Conservation (phyloP, 2,113 vertebrate species). For the Phrynosoma blainvillii region DNA sequence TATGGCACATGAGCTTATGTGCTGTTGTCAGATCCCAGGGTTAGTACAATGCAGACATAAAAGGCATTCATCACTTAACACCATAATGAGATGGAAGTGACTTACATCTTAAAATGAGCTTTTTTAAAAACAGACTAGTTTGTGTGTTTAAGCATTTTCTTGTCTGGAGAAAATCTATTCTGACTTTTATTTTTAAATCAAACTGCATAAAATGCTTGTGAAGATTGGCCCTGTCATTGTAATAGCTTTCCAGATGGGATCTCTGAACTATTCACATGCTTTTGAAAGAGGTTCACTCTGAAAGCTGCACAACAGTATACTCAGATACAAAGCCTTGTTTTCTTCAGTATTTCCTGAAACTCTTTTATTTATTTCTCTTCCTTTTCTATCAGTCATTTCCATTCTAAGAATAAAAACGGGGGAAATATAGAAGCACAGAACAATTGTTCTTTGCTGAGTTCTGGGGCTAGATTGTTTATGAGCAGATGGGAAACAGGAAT, state of each 20-base stretch:
- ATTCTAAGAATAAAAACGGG: background rate
- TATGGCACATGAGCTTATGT: conserved; percentile 16
- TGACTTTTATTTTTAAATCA: conserved; percentile 15
- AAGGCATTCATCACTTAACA: conserved; percentile 28
- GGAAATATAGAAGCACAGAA: background rate
- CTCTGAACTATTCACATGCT: conserved; percentile 33
- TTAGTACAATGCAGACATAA: background rate
- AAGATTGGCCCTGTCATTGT: conserved; percentile 5
- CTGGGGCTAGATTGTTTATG: conserved; percentile 10
- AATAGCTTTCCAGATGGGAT: background rate
- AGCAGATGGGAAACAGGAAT: conserved; percentile 33
- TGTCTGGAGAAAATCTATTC: conserved; percentile 17
- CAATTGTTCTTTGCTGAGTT: background rate
- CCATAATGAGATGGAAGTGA: conserved; percentile 26
- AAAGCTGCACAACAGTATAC: background rate
- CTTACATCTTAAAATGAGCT: background rate
- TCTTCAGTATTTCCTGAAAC: background rate
- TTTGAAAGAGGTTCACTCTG: background rate
- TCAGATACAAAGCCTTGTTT: conserved; percentile 16
- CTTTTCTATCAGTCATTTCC: background rate
- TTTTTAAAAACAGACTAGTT: background rate
- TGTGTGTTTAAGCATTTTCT: conserved; percentile 18
- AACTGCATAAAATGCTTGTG: conserved; percentile 27
- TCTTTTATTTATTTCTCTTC: conserved; percentile 22
- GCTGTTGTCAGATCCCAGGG: background rate